Evolutionary conservation across 2,888 invertebrate species (phyloP).

Genomic region (Andrena camellia): DNA sequence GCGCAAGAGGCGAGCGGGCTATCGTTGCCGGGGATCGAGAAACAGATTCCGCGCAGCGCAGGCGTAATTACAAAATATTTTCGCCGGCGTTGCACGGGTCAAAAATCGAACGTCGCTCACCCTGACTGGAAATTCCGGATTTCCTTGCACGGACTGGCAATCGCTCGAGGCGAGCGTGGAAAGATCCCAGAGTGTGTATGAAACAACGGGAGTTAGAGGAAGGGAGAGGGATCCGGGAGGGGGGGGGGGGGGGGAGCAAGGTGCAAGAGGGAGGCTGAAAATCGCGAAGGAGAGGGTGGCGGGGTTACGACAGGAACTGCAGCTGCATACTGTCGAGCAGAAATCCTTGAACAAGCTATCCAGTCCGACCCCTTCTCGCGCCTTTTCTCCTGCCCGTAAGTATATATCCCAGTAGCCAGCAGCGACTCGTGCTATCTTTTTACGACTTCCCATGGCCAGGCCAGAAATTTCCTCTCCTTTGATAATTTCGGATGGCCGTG

Average conservation of each 20-base stretch:
- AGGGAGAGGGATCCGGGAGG: constrained; percentile 23
- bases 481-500: constrained; percentile 56
- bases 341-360: constrained; percentile 71
- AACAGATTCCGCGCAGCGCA: not conserved
- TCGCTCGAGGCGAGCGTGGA: constrained; percentile 58
- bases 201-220: constrained; percentile 47
- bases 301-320: constrained; percentile 61
- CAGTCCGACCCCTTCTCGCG: constrained; percentile 31
- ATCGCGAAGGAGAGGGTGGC: constrained; percentile 33
- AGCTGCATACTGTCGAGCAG: constrained; percentile 65
- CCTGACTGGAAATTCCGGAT: constrained; percentile 65
- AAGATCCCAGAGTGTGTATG: constrained; percentile 47
- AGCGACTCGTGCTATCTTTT: constrained; percentile 46
- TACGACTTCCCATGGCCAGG: constrained; percentile 34
- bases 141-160: constrained; percentile 58
- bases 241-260: constrained; percentile 35
- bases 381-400: constrained; percentile 13
- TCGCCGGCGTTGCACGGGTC: constrained; percentile 7
- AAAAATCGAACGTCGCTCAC: constrained; percentile 60
- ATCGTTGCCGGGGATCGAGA: not conserved
- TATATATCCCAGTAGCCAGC: constrained; percentile 17
- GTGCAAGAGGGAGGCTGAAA: constrained; percentile 30
- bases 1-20: not conserved
- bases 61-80: constrained; percentile 47
- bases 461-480: constrained; percentile 56